Conservation (phyloP, 1,140 invertebrate species). For the Cyrtorhinus lividipennis region DNA sequence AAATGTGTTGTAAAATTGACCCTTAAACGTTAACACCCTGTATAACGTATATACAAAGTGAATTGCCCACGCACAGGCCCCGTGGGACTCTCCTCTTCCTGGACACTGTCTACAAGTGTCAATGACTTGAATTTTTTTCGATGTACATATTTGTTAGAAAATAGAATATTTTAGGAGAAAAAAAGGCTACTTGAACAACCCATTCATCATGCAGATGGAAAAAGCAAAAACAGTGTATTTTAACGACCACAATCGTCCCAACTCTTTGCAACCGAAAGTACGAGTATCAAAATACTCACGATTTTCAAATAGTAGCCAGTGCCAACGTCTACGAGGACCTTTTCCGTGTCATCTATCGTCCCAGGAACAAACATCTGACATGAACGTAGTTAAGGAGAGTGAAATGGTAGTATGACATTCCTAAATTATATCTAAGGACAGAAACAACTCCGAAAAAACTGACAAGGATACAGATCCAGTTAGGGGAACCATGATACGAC, state of each 20-base stretch:
- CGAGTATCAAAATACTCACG: slow-evolving; percentile 32
- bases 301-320: slow-evolving; percentile 92
- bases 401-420: neutral
- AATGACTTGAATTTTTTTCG: too few relatives aligned
- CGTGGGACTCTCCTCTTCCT: too few relatives aligned
- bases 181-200: too few relatives aligned
- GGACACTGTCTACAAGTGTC: too few relatives aligned
- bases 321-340: slow-evolving; percentile 83
- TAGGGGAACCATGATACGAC: slow-evolving; percentile 75
- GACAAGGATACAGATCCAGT: slow-evolving; percentile 62
- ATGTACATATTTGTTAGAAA: too few relatives aligned
- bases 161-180: too few relatives aligned
- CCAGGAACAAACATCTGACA: slow-evolving; percentile 82
- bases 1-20: too few relatives aligned
- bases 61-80: too few relatives aligned
- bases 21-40: too few relatives aligned
- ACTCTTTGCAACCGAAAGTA: neutral
- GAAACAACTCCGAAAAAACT: neutral
- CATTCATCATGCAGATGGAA: too few relatives aligned
- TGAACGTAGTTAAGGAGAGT: slow-evolving; percentile 7
- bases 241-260: neutral
- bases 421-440: neutral
- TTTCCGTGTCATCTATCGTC: slow-evolving; percentile 59
- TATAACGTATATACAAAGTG: too few relatives aligned
- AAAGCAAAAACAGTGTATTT: neutral